Evolutionary conservation across 2,797 vertebrate species (phyloP).

Genomic region (Harpagifer antarcticus): DNA sequence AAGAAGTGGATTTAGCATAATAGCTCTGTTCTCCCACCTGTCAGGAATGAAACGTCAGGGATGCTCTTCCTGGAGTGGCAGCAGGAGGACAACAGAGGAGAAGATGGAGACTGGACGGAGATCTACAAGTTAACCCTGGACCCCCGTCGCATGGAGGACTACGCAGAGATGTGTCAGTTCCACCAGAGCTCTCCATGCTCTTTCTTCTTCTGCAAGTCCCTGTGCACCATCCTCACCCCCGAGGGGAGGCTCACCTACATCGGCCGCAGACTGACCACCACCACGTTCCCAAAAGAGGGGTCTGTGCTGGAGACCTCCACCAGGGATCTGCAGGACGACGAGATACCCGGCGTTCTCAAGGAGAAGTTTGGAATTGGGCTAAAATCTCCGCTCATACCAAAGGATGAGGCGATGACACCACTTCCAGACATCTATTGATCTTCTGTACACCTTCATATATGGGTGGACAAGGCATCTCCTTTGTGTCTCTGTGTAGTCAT

Average conservation of each 20-base stretch:
- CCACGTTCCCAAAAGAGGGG: constrained; percentile 48
- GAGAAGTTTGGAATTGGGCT: constrained; percentile 81
- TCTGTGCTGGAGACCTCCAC: constrained; percentile 56
- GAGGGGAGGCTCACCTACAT: constrained; percentile 77
- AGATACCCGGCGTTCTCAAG: constrained; percentile 79
- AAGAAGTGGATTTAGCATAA: too few relatives aligned
- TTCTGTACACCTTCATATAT: too few relatives aligned
- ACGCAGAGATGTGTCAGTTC: constrained; percentile 81
- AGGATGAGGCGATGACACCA: constrained; percentile 77
- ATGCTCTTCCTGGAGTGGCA: constrained; percentile 75
- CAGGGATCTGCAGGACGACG: constrained; percentile 74
- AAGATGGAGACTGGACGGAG: constrained; percentile 59
- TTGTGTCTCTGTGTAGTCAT: too few relatives aligned
- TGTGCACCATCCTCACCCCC: constrained; percentile 79
- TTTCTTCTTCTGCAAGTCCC: constrained; percentile 84
- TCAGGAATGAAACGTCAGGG: background rate
- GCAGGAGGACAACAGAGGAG: constrained; percentile 41
- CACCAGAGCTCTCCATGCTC: constrained; percentile 85
- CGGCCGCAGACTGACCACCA: constrained; percentile 76
- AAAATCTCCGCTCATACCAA: constrained; percentile 69
- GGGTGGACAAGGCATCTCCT: too few relatives aligned
- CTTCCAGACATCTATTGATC: constrained; percentile 61
- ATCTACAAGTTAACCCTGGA: constrained; percentile 85
- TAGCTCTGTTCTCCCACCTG: too few relatives aligned
- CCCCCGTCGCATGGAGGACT: constrained; percentile 74